Base-by-base conservation (phyloP, 2,797 vertebrate species). In the Diplodus puntazzo region DNA sequence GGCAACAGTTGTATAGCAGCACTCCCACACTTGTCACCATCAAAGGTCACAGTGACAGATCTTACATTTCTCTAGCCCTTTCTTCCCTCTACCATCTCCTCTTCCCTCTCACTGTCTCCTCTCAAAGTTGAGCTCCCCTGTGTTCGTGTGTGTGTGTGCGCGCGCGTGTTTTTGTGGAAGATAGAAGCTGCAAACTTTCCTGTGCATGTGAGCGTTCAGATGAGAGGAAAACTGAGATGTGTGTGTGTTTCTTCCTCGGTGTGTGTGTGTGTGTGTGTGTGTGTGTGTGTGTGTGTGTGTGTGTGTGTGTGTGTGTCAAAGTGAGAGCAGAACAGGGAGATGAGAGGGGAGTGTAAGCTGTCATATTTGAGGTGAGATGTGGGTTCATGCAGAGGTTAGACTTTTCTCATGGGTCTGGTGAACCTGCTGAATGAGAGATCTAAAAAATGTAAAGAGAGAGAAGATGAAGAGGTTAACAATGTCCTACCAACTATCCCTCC, bases 311-410 rank as follows among this genome's bases (percentile, higher is more conserved):
- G 82, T 76, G 77, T 85, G 78, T 82, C 57, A 79, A 69, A 85
- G 75, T 16, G 43, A 62, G 69, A 85, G 81, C 70, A 63, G 81
- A 81, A 66, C 64, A 71, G 62, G 67, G 84, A 90, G 92, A 93
- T 88, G 87, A 92, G 89, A 91, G 84, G 77, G 79, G 81, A 85
- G 86, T 85, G 90, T 84, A 86, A 90, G 90, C 92, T 95, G 93
- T 94, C 94, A 94, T 94, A 91, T 94, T 86, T 88, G 88, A 92
- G 92, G 86, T 89, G 86, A 83, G 67, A 84, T 82, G 88, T 3
- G 69, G 89, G 95, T 95, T 95, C 94, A 95, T 68, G 39, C 64
- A 12, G 83, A 93, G 95, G 94, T 95, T 83, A 93, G 68, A 39
- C 69, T 88, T 90, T 94, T 95, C 94, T 95, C 94, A 94, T 80